A percentile compares a stretch with the other conserved stretches of the same genome.
Conservation (phyloP, 2,888 invertebrate genomes). For the Lasioglossum vierecki region DNA sequence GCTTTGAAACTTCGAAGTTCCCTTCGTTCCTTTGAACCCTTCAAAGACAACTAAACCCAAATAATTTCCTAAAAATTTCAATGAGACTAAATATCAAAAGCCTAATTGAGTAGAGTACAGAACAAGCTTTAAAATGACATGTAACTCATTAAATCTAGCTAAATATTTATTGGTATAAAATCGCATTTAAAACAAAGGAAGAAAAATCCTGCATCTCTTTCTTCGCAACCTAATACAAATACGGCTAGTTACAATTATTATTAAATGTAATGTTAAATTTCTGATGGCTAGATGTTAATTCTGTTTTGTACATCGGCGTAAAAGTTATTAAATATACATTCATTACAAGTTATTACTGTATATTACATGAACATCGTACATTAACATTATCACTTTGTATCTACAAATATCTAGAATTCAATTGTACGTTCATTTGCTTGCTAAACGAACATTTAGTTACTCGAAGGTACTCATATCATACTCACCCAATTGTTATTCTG, state of each 20-base stretch:
- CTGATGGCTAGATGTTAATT: constrained; percentile 18
- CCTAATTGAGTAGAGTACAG: too few species aligned
- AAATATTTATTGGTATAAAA: too few species aligned
- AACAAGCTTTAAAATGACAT: too few species aligned
- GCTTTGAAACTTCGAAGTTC: too few species aligned
- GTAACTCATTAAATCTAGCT: too few species aligned
- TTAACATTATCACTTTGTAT: constrained; percentile 34
- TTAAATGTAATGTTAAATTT: constrained; percentile 17
- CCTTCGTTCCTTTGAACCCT: too few species aligned
- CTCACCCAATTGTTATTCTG: constrained; percentile 40
- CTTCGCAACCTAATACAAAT: not conserved
- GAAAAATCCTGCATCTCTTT: too few species aligned
- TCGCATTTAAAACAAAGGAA: too few species aligned
- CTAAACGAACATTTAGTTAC: constrained; percentile 29
- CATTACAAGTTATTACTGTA: constrained; percentile 21
- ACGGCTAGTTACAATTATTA: constrained; percentile 26
- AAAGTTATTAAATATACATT: constrained; percentile 37
- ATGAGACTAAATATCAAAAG: too few species aligned
- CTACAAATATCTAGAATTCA: constrained; percentile 47
- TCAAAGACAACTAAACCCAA: too few species aligned
- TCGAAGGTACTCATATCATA: constrained; percentile 62
- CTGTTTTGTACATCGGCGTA: constrained; percentile 46
- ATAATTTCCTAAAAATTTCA: too few species aligned
- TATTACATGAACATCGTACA: constrained; percentile 22
- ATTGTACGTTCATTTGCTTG: constrained; percentile 22